phyloP scores from a whole-genome alignment of 2,113 vertebrate species.

The Balaenoptera acutorostrata region DNA sequence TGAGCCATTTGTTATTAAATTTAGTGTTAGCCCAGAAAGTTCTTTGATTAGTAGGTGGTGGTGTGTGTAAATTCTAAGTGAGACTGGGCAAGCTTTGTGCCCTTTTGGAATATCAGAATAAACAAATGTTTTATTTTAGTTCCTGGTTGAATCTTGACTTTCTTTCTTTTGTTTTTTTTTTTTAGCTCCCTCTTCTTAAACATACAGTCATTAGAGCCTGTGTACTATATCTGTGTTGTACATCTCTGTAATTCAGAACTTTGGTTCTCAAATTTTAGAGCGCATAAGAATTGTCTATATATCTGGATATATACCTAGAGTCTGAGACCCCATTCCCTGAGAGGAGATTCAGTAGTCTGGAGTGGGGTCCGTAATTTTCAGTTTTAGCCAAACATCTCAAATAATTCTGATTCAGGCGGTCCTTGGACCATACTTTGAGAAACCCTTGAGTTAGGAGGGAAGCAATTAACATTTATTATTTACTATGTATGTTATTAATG shows the following conservation, averaged over 20 bases:
- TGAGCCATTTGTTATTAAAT: neutral
- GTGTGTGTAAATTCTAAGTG: neutral
- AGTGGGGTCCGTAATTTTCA: neutral
- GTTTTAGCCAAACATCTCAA: neutral
- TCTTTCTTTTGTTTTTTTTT: neutral
- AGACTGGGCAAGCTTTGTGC: neutral
- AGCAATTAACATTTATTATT: conserved; percentile 30
- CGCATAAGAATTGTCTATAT: neutral
- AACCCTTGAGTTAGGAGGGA: conserved; percentile 16
- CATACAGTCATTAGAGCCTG: neutral
- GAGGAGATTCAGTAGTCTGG: neutral
- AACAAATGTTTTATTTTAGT: neutral
- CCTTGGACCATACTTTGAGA: conserved; percentile 1
- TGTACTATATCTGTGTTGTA: neutral
- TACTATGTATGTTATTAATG: conserved; percentile 1
- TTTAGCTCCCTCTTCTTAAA: neutral
- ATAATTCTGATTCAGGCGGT: neutral
- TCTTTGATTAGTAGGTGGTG: neutral
- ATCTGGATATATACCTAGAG: neutral
- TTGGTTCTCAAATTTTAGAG: neutral
- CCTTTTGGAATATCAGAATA: conserved; percentile 4
- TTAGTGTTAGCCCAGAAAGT: neutral
- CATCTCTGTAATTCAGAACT: conserved; percentile 9
- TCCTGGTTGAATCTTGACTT: conserved; percentile 7
- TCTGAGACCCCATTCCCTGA: neutral